These are phyloP conservation scores for Drosophila emarginata DNA, from an alignment of 2,888 invertebrate genomes.

Conservation along the genomic window DNA sequence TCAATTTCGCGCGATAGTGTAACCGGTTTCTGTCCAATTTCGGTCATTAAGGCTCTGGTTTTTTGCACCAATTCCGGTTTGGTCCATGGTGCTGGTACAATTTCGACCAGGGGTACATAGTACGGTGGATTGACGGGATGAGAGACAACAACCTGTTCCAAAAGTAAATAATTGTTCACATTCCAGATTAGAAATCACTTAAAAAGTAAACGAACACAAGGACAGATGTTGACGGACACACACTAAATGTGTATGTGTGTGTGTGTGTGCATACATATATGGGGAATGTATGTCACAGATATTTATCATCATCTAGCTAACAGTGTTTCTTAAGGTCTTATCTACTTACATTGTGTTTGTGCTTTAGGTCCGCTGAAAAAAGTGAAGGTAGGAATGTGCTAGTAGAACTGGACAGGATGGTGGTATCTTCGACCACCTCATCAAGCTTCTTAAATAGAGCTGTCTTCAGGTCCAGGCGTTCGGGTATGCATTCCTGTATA, in stretches of 20 bases:
- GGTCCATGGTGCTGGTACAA: constrained; percentile 98
- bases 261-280: background rate
- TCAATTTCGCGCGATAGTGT: constrained; percentile 92
- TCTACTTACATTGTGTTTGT: constrained; percentile 85
- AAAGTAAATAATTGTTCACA: background rate
- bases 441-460: constrained; percentile 91
- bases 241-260: constrained; percentile 7
- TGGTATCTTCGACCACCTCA: constrained; percentile 87
- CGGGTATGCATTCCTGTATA: constrained; percentile 97
- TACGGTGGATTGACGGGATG: constrained; percentile 99
- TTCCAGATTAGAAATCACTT: constrained; percentile 7
- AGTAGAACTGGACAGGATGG: constrained; percentile 95
- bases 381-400: constrained; percentile 95
- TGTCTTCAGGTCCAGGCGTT: constrained; percentile 92
- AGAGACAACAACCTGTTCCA: constrained; percentile 85
- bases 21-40: constrained; percentile 96
- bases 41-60: constrained; percentile 90
- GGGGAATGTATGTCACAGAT: background rate
- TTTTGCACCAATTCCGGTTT: constrained; percentile 88
- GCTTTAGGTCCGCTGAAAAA: constrained; percentile 91
- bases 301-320: background rate
- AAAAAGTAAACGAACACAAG: constrained; percentile 6
- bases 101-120: constrained; percentile 96
- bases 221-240: background rate
- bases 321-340: background rate